Base-by-base conservation (phyloP, 2,888 invertebrate genomes). In the Muscina levida region DNA sequence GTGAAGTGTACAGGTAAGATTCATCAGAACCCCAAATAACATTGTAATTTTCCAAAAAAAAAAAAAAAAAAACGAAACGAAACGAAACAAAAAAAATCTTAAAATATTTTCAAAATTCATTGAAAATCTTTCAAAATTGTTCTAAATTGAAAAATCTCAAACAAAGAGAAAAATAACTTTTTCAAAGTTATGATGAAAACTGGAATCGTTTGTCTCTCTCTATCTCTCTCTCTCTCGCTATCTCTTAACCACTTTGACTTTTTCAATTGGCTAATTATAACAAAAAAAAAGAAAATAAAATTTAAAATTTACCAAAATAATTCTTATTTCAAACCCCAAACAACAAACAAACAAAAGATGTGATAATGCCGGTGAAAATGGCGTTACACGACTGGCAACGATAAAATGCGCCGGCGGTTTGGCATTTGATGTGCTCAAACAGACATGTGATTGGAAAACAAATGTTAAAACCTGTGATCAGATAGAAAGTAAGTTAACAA, bases 401-500 rank as follows among this genome's bases (percentile, higher is more conserved):
- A 96, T 97, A 89, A 93, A 95, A 90, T 97, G 97, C 92, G 97
- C 97, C 87, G 94, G 93, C 89, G 95, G 97, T 91, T 93, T 97
- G 91, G 96, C 96, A 89, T 97, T 97, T 93, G 97, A 97, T 94
- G 95, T 97, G 91, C 95, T 95, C 91, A 94, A 96, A 88, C 97
- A 97, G 92, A 97, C 97, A 88, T 97, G 97, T 93, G 97, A 97
- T 93, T 97, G 97, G 97, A 97, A 95, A 94, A 94, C 96, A 90
- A 94, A 97, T 93, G 97, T 97, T 92, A 96, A 96, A 94, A 97
- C 97, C 94, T 97, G 97, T 93, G 95, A 97, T 93, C 93, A 94
- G 92, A 88, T 95, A 92, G 97, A 97, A 94, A 97, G 97, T 97
- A 96, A 97, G 97, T 95, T 91, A 44, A 74, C 56, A 80, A 73